phyloP scores from a whole-genome alignment of 2,113 vertebrate genomes.

The Misgurnus anguillicaudatus region DNA sequence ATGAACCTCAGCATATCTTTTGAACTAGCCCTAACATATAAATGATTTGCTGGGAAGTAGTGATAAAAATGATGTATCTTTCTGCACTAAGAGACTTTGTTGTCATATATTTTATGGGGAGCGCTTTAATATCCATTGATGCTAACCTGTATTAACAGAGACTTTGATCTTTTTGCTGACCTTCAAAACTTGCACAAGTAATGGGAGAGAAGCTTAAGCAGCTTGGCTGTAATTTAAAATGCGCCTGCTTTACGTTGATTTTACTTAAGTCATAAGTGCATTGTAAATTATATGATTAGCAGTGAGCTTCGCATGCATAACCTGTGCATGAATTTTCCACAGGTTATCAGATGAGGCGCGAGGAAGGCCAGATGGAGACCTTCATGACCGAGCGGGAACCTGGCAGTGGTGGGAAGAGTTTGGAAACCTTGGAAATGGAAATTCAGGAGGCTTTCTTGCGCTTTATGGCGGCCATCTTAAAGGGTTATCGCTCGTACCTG shows the following conservation, averaged over 20 bases:
- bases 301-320: slow-evolving; percentile 19
- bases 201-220: not conserved
- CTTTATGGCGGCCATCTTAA: slow-evolving; percentile 98
- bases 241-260: not conserved
- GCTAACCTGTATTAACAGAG: not conserved
- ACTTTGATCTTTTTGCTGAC: not conserved
- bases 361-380: slow-evolving; percentile 88
- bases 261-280: not conserved
- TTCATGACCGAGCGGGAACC: slow-evolving; percentile 88
- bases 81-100: not conserved
- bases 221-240: not conserved
- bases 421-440: slow-evolving; percentile 92
- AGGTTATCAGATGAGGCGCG: slow-evolving; percentile 90
- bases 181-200: not conserved
- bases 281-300: not conserved
- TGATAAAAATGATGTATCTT: slow-evolving; percentile 29
- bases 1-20: not conserved
- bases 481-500: slow-evolving; percentile 93
- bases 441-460: slow-evolving; percentile 96
- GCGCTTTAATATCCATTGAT: not conserved
- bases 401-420: slow-evolving; percentile 84
- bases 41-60: not conserved
- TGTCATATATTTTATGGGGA: slow-evolving; percentile 5
- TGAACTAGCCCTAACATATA: not conserved
- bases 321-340: slow-evolving; percentile 42